A percentile compares a stretch with the other conserved stretches of the same genome.
phyloP scores from a whole-genome alignment of 2,888 invertebrate genomes.

The Athetis lepigone region DNA sequence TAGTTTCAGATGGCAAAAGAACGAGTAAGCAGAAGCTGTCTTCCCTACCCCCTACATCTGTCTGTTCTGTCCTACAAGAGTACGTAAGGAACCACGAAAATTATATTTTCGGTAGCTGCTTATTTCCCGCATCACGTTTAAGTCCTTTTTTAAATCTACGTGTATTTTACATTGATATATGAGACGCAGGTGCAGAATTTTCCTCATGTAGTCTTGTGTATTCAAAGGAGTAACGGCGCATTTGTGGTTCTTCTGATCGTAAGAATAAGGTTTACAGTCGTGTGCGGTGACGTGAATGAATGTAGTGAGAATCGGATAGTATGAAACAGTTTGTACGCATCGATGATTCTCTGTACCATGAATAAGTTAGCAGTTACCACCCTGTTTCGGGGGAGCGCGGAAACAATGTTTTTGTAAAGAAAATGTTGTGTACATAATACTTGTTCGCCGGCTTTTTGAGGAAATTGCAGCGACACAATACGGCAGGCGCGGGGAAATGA shows the following conservation, averaged over 20 bases:
- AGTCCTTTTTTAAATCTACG: constrained; percentile 70
- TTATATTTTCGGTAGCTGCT: constrained; percentile 36
- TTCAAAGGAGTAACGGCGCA: constrained; percentile 48
- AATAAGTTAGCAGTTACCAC: constrained; percentile 73
- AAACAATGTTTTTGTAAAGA: constrained; percentile 67
- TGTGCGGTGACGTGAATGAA: constrained; percentile 25
- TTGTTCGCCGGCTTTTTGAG: constrained; percentile 51
- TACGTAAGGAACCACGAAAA: constrained; percentile 18
- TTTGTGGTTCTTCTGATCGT: constrained; percentile 47
- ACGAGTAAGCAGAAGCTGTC: constrained; percentile 14
- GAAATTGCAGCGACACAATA: constrained; percentile 63
- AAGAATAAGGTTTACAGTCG: constrained; percentile 57
- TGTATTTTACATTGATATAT: constrained; percentile 70
- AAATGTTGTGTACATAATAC: constrained; percentile 62
- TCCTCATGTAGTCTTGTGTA: constrained; percentile 61
- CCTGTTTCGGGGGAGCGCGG: constrained; percentile 59
- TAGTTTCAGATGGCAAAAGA: constrained; percentile 29
- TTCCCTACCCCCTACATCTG: neutral
- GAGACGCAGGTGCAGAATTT: constrained; percentile 72
- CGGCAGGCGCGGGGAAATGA: constrained; percentile 51
- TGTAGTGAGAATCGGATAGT: constrained; percentile 66
- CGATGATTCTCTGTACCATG: constrained; percentile 72
- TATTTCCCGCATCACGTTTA: constrained; percentile 65
- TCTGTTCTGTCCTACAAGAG: neutral
- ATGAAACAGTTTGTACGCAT: constrained; percentile 72